Evolutionary conservation across 2,797 vertebrate species (phyloP).

Genomic region (Girardinus metallicus): DNA sequence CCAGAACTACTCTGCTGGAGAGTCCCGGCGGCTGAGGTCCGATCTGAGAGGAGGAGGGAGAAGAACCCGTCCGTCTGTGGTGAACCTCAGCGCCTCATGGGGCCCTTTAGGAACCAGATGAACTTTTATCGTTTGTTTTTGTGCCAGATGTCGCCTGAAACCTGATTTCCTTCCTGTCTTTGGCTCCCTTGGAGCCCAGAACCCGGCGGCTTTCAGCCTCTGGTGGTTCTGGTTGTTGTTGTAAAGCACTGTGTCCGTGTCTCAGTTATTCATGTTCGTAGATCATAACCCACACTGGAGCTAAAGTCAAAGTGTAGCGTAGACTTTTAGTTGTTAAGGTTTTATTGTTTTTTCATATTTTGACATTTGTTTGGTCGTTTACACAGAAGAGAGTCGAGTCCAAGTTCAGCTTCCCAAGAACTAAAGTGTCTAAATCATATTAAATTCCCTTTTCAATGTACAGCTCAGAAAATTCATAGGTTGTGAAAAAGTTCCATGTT

Average conservation of each 20-base stretch:
- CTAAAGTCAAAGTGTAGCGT: conserved; percentile 66
- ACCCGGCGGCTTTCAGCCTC: conserved; percentile 40
- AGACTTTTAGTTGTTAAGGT: conserved; percentile 49
- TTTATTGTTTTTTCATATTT: conserved; percentile 52
- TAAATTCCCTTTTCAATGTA: too few relatives aligned
- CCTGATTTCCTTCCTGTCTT: conserved; percentile 15
- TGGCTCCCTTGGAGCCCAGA: conserved; percentile 25
- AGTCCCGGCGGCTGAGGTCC: background rate
- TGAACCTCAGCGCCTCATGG: conserved; percentile 24
- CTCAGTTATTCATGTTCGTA: conserved; percentile 64
- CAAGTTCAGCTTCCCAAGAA: background rate
- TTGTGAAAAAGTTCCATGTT: background rate
- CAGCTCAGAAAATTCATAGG: background rate
- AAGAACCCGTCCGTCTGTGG: conserved; percentile 10
- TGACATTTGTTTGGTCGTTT: conserved; percentile 24
- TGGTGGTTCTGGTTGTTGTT: conserved; percentile 58
- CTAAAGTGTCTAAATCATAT: too few relatives aligned
- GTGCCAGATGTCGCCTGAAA: conserved; percentile 37
- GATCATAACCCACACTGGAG: conserved; percentile 84
- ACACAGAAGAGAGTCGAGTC: conserved; percentile 1
- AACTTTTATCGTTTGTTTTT: conserved; percentile 41
- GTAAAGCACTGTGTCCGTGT: conserved; percentile 76
- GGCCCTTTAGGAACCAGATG: conserved; percentile 12
- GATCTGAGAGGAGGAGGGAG: conserved; percentile 15
- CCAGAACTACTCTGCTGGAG: background rate